Evolutionary conservation across 2,888 invertebrate genomes (phyloP), one percentile per base, ranked within the genome.

Genomic region (Thumatha senex): DNA sequence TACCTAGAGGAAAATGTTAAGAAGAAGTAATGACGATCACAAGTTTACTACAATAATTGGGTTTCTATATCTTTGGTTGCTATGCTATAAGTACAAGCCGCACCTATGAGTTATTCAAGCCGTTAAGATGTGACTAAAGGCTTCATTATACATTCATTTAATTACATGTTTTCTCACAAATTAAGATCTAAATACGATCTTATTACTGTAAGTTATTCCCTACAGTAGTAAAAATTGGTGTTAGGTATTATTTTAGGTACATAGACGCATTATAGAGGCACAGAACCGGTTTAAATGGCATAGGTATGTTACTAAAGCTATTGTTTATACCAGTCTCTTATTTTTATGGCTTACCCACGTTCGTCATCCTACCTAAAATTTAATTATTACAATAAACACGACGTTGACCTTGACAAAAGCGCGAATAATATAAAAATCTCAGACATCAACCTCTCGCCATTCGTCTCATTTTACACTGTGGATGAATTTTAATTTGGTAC

Each of bases 401-500:
- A 56, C 48, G 51, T 47, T 50, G 56, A 53, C 69, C 67, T 57
- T 69, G 62, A 56, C 46, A 56, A 51, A 53, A 68, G 52, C 11
- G 11, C 11, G 11, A 31, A 10, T 31, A 55, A 45, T 39, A 56
- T 49, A 30, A 39, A 43, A 61, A 48, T 51, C 46, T 49, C 43
- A 46, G 48, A 61, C 51, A 53, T 48, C 31, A 52, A 43, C 35
- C 46, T 46, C 46, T 48, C 47, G 54, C 54, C 57, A 67, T 59
- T 61, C 51, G 56, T 51, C 43, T 58, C 54, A 66, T 66, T 70
- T 68, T 52, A 62, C 51, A 49, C 60, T 61, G 51, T 61, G 57
- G 63, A 61, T 65, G 64, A 68, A 72, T 73, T 70, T 69, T 70
- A 74, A 76, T 72, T 71, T 61, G 52, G 58, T 63, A 48, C 58